phyloP scores from a whole-genome alignment of 2,113 vertebrate species.

The Siniperca chuatsi region DNA sequence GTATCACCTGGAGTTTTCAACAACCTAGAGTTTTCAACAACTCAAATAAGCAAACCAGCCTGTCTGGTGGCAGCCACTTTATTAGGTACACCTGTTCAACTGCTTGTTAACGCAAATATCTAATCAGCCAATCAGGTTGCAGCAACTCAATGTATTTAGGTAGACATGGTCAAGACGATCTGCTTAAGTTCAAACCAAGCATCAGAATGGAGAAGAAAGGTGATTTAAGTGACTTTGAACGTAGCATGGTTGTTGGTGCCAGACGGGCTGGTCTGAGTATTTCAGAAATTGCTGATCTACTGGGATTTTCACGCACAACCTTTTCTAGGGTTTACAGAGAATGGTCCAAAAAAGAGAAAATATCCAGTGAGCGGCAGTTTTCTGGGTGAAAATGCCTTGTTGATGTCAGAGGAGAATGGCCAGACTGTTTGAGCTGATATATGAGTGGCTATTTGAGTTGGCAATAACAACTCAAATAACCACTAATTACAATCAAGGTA shows the following conservation, averaged over 20 bases:
- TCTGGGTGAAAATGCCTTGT: neutral
- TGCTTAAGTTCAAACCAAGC: neutral
- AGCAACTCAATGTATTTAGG: neutral
- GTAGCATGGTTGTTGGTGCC: neutral
- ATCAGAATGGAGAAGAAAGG: neutral
- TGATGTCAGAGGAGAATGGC: constrained; percentile 1
- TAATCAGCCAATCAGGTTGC: neutral
- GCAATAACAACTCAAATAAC: neutral
- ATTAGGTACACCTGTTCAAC: neutral
- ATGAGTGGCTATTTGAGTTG: no score
- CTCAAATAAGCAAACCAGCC: no score
- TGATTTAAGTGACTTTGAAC: neutral
- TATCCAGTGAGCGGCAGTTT: neutral
- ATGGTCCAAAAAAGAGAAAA: no score
- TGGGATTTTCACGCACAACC: neutral
- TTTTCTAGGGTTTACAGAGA: neutral
- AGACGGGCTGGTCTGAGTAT: neutral
- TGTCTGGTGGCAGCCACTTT: no score
- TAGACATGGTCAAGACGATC: neutral
- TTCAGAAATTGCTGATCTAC: neutral
- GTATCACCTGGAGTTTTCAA: no score
- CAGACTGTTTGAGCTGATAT: neutral
- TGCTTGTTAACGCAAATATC: neutral
- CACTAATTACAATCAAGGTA: no score
- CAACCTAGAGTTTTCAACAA: no score